Evolutionary conservation across 2,888 invertebrate species (phyloP).

Genomic region (Protodeltote pygarga): DNA sequence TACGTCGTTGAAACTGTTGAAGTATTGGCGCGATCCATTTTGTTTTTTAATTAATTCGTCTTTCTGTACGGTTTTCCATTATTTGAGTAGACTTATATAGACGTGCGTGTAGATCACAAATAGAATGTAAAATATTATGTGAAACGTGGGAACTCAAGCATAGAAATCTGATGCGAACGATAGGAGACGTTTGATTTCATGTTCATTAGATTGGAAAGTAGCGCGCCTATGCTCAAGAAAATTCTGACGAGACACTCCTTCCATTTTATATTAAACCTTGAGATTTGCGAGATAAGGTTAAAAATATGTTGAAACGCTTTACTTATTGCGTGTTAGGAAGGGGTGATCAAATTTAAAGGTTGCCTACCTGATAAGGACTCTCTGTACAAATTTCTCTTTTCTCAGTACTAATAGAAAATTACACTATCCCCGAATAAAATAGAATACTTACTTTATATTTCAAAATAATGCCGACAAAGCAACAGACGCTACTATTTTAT

Average conservation of each 20-base stretch:
- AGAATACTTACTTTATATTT: no score
- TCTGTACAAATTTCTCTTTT: no score
- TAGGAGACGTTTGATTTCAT: conserved; percentile 41
- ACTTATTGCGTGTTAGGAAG: no score
- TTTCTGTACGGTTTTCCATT: background rate
- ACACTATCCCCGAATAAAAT: no score
- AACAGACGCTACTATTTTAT: no score
- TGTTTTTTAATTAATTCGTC: background rate
- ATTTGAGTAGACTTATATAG: background rate
- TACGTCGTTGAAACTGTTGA: background rate
- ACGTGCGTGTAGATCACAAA: background rate
- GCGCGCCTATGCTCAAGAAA: conserved; percentile 15
- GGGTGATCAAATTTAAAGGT: no score
- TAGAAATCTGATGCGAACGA: conserved; percentile 30
- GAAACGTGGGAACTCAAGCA: conserved; percentile 6
- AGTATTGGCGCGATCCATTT: background rate
- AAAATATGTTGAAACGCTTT: background rate
- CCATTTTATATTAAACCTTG: conserved; percentile 14
- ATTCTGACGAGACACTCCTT: conserved; percentile 25
- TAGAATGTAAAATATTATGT: conserved; percentile 3
- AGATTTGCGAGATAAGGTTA: background rate
- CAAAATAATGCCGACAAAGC: no score
- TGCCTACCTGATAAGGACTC: no score
- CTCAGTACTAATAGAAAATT: no score
- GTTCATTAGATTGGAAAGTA: conserved; percentile 37